Evolutionary conservation across 2,113 vertebrate species (phyloP), one percentile per base, ranked within the genome.

Genomic region (Rhynchopsitta pachyrhyncha): DNA sequence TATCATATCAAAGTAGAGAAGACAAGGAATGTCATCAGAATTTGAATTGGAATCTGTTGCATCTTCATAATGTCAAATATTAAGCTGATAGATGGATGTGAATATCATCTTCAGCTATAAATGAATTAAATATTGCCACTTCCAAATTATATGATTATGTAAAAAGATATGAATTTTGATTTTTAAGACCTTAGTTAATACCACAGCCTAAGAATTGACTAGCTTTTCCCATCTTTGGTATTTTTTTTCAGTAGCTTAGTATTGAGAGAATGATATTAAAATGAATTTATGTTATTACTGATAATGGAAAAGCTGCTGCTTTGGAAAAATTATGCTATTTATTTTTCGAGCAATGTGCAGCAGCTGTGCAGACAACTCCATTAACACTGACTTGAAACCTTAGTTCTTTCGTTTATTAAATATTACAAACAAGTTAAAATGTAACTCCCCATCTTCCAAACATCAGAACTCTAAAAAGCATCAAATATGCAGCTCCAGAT

Each of bases 251-350:
- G 42, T 12, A 59, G 29, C 11, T 91, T 84, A 55, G 4, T 84
- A 71, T 47, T 57, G 35, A 84, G n/a, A 57, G 33, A 87, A 84
- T 88, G 8, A 24, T 91, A 76, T 47, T 87, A 78, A 87, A 95
- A 93, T 89, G 3, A 82, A 17, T 91, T 64, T 89, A 35, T 82
- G 12, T 79, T 91, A 64, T 78, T 93, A 60, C 31, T 89, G 29
- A 89, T 92, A 91, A 87, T 76, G 52, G 69, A 84, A 93, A 92
- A 57, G 82, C 69, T 95, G 24, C 66, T 95, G 57, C 66, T 89
- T 87, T 87, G 29, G 35, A 93, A 92, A 89, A 47, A 79, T 62
- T 81, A 19, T 73, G n/a, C 41, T 75, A 73, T 92, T 87, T 89
- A 47, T 91, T 85, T 94, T 92, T 82, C 23, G 60, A 86, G 47